Conservation (phyloP, 2,113 vertebrate genomes). For the Hystrix brachyura region DNA sequence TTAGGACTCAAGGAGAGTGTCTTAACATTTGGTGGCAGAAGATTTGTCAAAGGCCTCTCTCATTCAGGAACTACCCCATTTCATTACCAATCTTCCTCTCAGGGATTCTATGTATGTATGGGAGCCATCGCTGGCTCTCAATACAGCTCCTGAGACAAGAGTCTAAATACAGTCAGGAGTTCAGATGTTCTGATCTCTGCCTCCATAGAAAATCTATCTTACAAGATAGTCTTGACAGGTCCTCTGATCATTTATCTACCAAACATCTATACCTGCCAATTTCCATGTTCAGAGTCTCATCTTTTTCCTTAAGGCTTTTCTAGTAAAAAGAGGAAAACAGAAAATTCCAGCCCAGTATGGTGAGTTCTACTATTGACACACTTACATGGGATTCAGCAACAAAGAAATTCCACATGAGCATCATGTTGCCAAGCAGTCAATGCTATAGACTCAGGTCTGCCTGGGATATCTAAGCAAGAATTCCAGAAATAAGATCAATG, state of each 20-base stretch:
- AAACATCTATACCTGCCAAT: background rate
- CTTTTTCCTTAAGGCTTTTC: background rate
- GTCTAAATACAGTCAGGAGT: background rate
- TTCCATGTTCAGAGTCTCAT: background rate
- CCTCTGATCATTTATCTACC: background rate
- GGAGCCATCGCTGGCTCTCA: background rate
- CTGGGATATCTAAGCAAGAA: background rate
- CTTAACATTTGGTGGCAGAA: background rate
- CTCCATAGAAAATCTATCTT: background rate
- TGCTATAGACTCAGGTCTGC: background rate
- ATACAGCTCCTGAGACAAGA: background rate
- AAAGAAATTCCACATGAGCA: background rate
- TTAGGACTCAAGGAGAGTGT: background rate
- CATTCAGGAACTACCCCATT: no score
- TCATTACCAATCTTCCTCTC: background rate
- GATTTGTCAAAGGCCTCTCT: background rate
- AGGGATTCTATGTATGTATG: background rate
- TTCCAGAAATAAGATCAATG: background rate
- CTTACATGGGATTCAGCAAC: fast-evolving
- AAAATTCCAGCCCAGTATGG: no score
- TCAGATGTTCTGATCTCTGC: background rate
- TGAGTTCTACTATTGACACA: background rate
- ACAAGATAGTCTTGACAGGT: background rate
- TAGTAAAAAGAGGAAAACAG: background rate
- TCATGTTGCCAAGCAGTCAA: background rate